Conservation (phyloP, 2,888 invertebrate species). For the Lochmaea crataegi region DNA sequence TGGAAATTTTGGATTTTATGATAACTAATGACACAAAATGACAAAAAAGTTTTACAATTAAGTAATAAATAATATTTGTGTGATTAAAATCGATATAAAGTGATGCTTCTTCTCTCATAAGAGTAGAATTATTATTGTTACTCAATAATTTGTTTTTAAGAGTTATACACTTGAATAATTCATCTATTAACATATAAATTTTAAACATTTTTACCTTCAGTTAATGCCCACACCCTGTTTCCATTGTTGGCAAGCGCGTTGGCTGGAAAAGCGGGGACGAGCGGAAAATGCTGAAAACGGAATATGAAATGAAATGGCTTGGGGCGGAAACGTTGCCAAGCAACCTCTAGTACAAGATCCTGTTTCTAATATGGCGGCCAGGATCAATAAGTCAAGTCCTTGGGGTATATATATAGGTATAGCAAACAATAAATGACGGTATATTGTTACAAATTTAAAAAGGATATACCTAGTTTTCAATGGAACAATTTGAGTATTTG, state of each 20-base stretch:
- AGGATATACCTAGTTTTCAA: no score
- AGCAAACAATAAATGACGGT: slow-evolving; percentile 14
- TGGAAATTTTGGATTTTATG: no score
- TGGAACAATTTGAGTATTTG: no score
- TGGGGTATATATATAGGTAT: slow-evolving; percentile 49
- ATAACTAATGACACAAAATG: no score
- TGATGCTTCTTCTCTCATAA: no score
- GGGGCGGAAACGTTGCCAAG: slow-evolving; percentile 61
- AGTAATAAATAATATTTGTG: no score
- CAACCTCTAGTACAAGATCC: slow-evolving; percentile 58
- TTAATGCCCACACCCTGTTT: slow-evolving; percentile 27
- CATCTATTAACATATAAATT: not conserved
- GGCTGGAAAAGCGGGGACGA: slow-evolving; percentile 44
- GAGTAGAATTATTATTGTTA: no score
- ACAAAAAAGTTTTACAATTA: no score
- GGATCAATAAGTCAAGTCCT: slow-evolving; percentile 65
- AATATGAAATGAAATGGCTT: slow-evolving; percentile 54
- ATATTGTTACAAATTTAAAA: slow-evolving; percentile 7
- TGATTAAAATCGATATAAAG: no score
- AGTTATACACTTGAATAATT: not conserved
- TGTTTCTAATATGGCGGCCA: slow-evolving; percentile 60
- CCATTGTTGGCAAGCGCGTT: slow-evolving; percentile 46
- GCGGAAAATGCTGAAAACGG: slow-evolving; percentile 40
- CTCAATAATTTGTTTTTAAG: no score
- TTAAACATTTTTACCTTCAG: slow-evolving; percentile 2